Base-by-base conservation (phyloP, 1,140 invertebrate genomes). In the Drosophila bocqueti region DNA sequence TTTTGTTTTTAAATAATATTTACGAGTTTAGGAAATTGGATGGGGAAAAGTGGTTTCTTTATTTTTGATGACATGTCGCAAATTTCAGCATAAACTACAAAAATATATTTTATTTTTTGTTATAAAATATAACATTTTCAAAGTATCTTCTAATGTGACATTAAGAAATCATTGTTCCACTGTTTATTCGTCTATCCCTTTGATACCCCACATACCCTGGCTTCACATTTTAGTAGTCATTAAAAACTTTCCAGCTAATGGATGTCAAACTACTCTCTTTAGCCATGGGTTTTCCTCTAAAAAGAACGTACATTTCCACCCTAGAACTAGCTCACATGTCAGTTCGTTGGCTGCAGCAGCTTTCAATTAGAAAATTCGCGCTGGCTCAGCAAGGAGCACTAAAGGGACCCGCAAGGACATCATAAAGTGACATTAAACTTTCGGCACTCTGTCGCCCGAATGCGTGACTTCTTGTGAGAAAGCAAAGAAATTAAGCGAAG, bases 341-440 rank as follows among this genome's bases (percentile, higher is more conserved):
- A 13, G 46, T 50, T 18, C 9, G 9, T 59, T 43, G 10, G 38
- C 46, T 21, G 24, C 24, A 52, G 26, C 57, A 52, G 24, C 57
- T 76, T 84, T 84, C 81, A 86, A 85, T 86, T 85, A 85, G 75
- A 86, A 67, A 82, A 65, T 71, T 75, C 66, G 52, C 62, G 69
- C 75, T 46, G 54, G 58, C 65, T 68, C 59, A 76, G 83, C 79
- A 76, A 60, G 73, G 76, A 82, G 79, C 83, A 82, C 83, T 85
- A 85, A 85, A 72, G 83, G 79, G 83, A 85, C 83, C 1, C 54
- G 36, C 54, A 42, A 34, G 52, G 60, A 34, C n/a, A 50, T 72
- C 69, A 72, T 73, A 73, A 73, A 73, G 66, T 21, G 69, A 42
- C 52, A 49, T 59, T 26, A 29, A 71, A 26, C 52, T 59, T 49